A percentile compares a stretch with the other conserved stretches of the same genome.
Evolutionary conservation across 1,140 invertebrate species (phyloP).

Genomic region (Charaxes varanes): DNA sequence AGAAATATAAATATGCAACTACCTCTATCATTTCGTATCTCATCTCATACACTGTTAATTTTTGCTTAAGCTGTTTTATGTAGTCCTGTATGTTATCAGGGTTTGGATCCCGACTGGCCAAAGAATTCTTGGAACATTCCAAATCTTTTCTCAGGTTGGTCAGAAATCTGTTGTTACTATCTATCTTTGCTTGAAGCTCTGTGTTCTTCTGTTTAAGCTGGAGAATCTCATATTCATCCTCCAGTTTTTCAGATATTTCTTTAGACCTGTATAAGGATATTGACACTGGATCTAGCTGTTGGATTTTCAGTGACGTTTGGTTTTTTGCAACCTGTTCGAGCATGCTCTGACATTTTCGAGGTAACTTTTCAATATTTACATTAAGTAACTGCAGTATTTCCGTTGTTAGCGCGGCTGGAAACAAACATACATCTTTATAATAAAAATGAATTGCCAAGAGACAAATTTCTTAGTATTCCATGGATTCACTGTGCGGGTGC

Average conservation of each 20-base stretch:
- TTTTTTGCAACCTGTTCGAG: slow-evolving; percentile 30
- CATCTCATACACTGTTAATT: slow-evolving; percentile 53
- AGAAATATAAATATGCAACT: too few relatives aligned
- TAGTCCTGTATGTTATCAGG: slow-evolving; percentile 50
- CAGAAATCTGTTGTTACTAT: slow-evolving; percentile 50
- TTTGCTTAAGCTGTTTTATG: slow-evolving; percentile 49
- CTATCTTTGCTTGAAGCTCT: slow-evolving; percentile 43
- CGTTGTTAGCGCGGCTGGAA: slow-evolving; percentile 10
- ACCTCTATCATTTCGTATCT: slow-evolving; percentile 54
- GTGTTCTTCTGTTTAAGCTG: slow-evolving; percentile 52
- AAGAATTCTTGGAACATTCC: slow-evolving; percentile 33
- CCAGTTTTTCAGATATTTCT: slow-evolving; percentile 35
- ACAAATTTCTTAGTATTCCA: too few relatives aligned
- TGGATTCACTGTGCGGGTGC: too few relatives aligned
- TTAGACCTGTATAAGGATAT: slow-evolving; percentile 41
- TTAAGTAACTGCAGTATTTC: slow-evolving; percentile 43
- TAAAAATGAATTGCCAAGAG: too few relatives aligned
- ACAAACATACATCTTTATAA: neutral
- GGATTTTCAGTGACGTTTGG: slow-evolving; percentile 32
- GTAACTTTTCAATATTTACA: slow-evolving; percentile 40
- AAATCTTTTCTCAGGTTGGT: slow-evolving; percentile 51
- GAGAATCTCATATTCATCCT: slow-evolving; percentile 54
- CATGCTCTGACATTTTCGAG: slow-evolving; percentile 42
- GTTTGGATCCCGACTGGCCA: slow-evolving; percentile 36
- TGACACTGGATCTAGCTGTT: slow-evolving; percentile 40